Base-by-base conservation (phyloP, 2,888 invertebrate species). In the Protodeltote pygarga region DNA sequence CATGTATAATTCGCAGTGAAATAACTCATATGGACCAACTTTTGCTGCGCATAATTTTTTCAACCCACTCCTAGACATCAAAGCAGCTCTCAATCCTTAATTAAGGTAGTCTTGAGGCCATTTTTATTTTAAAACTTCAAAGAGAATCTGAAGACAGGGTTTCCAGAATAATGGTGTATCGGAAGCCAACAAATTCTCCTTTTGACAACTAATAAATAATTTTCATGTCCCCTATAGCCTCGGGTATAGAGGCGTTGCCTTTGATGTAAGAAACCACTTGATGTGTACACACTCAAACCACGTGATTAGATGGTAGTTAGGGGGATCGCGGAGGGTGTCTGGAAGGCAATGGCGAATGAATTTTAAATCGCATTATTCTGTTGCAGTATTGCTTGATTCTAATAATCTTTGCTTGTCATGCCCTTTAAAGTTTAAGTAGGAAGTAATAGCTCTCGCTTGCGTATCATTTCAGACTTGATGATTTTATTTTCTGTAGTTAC, bases 211-310 rank as follows among this genome's bases (percentile, higher is more conserved):
- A 81, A 86, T 84, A 86, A 83, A 82, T 84, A 77, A 83, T 81
- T 80, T 83, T 79, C 71, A 65, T 73, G 68, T 65, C 73, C 79
- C 74, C 66, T 41, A 53, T 61, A 52, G 42, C 51, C 49, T 33
- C 55, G 65, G 70, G 70, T 58, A 63, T 41, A 46, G 57, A 73
- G 61, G 75, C 72, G 75, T 69, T 39, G 69, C 39, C 84, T 89
- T 89, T 89, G 89, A 89, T 86, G 85, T 89, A 73, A 83, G 85
- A 83, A 83, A 83, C 81, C 81, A 83, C 85, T 89, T 81, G 78
- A 77, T 79, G 76, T 81, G 81, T 76, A 73, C 80, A 76, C 77
- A 73, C 82, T 82, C 73, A 57, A 75, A 77, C 73, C 77, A 72
- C 81, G 73, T 84, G 85, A 88, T 89, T 87, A 87, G 84, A 80